Evolutionary conservation across 2,113 vertebrate species (phyloP).

Genomic region (Centrocercus urophasianus): DNA sequence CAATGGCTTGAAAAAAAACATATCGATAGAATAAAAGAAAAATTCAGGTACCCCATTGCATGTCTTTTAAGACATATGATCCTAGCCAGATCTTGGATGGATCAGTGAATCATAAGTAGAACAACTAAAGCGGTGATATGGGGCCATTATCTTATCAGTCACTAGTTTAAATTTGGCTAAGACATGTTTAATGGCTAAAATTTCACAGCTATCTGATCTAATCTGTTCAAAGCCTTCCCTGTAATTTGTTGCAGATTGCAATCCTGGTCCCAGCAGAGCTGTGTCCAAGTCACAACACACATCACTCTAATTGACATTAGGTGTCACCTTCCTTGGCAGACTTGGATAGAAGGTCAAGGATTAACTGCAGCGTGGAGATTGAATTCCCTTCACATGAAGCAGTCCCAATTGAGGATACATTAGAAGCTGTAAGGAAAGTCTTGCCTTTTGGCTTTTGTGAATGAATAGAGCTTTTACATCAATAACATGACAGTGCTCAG

Average conservation of each 20-base stretch:
- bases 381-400: background rate
- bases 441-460: background rate
- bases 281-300: constrained; percentile 47
- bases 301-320: constrained; percentile 51
- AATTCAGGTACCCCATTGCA: background rate
- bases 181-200: constrained; percentile 7
- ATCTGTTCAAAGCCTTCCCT: background rate
- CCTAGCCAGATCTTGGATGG: background rate
- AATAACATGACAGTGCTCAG: background rate
- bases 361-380: background rate
- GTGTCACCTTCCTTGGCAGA: constrained; percentile 44
- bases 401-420: background rate
- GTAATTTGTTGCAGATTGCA: constrained; percentile 53
- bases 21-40: background rate
- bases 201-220: constrained; percentile 26
- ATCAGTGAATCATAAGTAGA: background rate
- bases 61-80: background rate
- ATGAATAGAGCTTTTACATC: background rate
- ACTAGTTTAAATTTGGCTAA: constrained; percentile 22
- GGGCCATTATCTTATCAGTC: background rate
- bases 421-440: background rate
- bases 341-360: constrained; percentile 41
- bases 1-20: background rate
- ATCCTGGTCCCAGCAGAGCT: constrained; percentile 5
- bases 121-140: background rate